Evolutionary conservation across 2,797 vertebrate species (phyloP), one percentile per base, ranked within the genome.

Genomic region (Lacerta bilineata): DNA sequence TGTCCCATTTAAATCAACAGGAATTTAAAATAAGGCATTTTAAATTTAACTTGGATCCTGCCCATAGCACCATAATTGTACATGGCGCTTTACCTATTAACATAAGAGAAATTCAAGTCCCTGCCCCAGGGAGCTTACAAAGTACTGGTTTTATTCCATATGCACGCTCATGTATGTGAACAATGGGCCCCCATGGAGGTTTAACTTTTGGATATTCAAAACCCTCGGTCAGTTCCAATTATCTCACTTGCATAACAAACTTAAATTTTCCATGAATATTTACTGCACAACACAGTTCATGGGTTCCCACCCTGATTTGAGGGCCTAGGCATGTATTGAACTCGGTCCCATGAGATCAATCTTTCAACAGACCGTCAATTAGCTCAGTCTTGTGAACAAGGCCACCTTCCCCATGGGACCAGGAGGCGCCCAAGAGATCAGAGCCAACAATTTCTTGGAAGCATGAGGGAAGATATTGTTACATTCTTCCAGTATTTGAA

Each of bases 291-390:
- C 25, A 43, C 75, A 68, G 36, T 74, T 27, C 11, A 50, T 33
- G 78, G 25, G 71, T 55, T 59, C 61, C 84, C 84, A 69, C 83
- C 88, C 83, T 80, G 59, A 39, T 75, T 72, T 68, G 77, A 29
- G 76, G 68, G 23, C 68, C n/a, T 39, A 50, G 41, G 23, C 50
- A 39, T 75, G 33, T 68, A 8, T 2, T 85, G 77, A 85, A 85
- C 33, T 81, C n/a, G 11, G 71, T 84, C 78, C 18, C 78, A 4
- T 27, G 71, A 55, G 71, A 41, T 6, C 69, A 64, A 20, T 36
- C 46, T 15, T 84, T 8, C 76, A 80, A 33, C 17, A 74, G 68
- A 41, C 15, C 59, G 11, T 81, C 84, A 8, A 8, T 76, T 33
- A 85, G 39, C 39, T 74, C 41, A 43, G 18, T 41, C 41, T 75